phyloP scores from a whole-genome alignment of 2,888 invertebrate genomes.

The Torymus tubicola region DNA sequence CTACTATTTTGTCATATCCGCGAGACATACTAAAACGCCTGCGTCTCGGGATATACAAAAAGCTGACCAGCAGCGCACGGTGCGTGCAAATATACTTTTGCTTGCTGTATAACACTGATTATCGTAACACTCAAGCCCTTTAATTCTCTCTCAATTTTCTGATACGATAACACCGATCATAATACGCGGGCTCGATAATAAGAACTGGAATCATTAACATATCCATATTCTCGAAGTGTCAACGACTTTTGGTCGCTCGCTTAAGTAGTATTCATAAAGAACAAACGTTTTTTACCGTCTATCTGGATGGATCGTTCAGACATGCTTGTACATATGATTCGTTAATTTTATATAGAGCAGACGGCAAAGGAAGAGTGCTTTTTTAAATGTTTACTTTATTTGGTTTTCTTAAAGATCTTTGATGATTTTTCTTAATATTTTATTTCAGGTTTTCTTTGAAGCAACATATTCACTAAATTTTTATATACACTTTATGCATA shows the following conservation, averaged over 20 bases:
- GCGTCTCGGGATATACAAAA: slow-evolving; percentile 25
- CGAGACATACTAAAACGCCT: slow-evolving; percentile 19
- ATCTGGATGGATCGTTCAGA: slow-evolving; percentile 50
- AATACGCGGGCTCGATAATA: slow-evolving; percentile 58
- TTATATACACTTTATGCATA: neutral
- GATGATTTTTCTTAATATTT: slow-evolving; percentile 20
- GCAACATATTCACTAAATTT: neutral
- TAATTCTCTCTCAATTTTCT: slow-evolving; percentile 11
- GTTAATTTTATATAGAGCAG: slow-evolving; percentile 43
- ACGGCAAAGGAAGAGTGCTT: slow-evolving; percentile 44
- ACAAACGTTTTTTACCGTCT: slow-evolving; percentile 8
- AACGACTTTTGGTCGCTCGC: slow-evolving; percentile 12
- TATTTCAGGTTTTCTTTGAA: neutral
- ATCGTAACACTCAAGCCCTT: slow-evolving; percentile 41
- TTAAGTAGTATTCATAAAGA: slow-evolving; percentile 35
- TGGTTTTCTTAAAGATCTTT: slow-evolving; percentile 4
- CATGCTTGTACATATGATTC: slow-evolving; percentile 33
- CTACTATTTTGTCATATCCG: slow-evolving; percentile 38
- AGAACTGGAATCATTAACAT: slow-evolving; percentile 61
- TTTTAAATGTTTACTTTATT: slow-evolving; percentile 46
- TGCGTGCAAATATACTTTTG: slow-evolving; percentile 18
- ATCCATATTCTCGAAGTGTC: slow-evolving; percentile 46
- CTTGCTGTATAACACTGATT: slow-evolving; percentile 38
- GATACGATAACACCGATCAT: slow-evolving; percentile 57
- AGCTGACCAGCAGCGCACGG: slow-evolving; percentile 44